Percentiles rank a stretch among this genome's conserved stretches.
Conservation (phyloP, 1,140 invertebrate species). For the Drosophila miranda region DNA sequence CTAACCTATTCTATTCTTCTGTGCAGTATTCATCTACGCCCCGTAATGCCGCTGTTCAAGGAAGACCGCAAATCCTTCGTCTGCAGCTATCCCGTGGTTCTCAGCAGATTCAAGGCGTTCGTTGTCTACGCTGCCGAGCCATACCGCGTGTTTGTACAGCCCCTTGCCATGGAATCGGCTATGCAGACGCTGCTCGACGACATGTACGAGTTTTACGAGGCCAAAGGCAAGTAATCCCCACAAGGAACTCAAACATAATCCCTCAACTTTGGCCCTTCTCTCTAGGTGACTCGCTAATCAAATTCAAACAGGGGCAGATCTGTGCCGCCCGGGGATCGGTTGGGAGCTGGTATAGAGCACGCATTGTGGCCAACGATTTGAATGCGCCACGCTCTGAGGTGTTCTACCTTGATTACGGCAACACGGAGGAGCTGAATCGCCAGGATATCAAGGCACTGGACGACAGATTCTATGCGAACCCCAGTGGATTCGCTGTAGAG, state of each 20-base stretch:
- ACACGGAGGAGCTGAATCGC: constrained; percentile 85
- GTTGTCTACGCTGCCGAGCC: constrained; percentile 57
- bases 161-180: constrained; percentile 78
- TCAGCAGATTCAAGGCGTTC: constrained; percentile 54
- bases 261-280: not conserved
- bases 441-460: constrained; percentile 84
- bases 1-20: not conserved
- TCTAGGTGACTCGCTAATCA: constrained; percentile 48
- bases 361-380: constrained; percentile 83
- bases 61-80: constrained; percentile 64
- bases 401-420: constrained; percentile 90
- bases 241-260: constrained; percentile 2
- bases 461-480: constrained; percentile 83
- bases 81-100: constrained; percentile 60
- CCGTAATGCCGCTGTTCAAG: constrained; percentile 71
- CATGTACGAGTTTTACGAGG: constrained; percentile 85
- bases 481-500: constrained; percentile 83
- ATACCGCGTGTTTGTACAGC: constrained; percentile 86
- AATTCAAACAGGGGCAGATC: constrained; percentile 77
- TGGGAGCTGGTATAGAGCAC: constrained; percentile 87
- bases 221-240: constrained; percentile 58
- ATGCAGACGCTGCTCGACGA: constrained; percentile 82
- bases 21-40: constrained; percentile 65
- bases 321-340: constrained; percentile 86
- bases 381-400: constrained; percentile 83